Evolutionary conservation across 1,140 invertebrate genomes (phyloP).

Genomic region (Mactra quadrangularis): DNA sequence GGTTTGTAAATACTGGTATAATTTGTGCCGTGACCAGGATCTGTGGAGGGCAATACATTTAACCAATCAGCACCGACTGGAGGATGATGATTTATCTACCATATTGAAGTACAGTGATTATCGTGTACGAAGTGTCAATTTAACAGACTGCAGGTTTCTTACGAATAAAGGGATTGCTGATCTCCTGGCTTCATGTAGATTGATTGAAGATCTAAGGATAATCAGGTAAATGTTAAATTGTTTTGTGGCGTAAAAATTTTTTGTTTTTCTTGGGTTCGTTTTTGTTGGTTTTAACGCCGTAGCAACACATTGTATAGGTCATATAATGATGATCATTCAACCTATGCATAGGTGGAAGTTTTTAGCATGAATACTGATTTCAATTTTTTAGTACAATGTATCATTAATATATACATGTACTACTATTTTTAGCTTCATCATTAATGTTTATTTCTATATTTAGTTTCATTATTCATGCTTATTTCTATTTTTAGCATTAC

Average conservation of each 20-base stretch:
- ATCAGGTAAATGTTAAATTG: conserved; percentile 54
- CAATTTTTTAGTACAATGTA: no score
- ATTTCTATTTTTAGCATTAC: no score
- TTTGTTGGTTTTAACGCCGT: no score
- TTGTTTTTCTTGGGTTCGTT: no score
- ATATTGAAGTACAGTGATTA: conserved; percentile 16
- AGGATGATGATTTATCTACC: conserved; percentile 38
- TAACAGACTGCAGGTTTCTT: conserved; percentile 38
- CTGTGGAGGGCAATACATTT: conserved; percentile 64
- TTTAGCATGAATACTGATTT: no score
- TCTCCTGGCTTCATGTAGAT: conserved; percentile 35
- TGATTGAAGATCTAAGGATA: conserved; percentile 49
- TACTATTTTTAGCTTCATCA: no score
- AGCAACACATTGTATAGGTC: no score
- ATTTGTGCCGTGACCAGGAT: conserved; percentile 56
- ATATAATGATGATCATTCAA: no score
- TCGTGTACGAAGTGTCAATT: conserved; percentile 31
- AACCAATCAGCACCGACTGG: conserved; percentile 52
- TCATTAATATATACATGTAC: no score
- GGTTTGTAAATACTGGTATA: conserved; percentile 68
- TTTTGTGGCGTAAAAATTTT: background rate
- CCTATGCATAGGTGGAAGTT: no score
- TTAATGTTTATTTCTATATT: no score
- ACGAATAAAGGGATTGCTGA: conserved; percentile 48
- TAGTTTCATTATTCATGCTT: no score